Conservation (phyloP, 2,888 invertebrate genomes). For the Slavum lentiscoides region DNA sequence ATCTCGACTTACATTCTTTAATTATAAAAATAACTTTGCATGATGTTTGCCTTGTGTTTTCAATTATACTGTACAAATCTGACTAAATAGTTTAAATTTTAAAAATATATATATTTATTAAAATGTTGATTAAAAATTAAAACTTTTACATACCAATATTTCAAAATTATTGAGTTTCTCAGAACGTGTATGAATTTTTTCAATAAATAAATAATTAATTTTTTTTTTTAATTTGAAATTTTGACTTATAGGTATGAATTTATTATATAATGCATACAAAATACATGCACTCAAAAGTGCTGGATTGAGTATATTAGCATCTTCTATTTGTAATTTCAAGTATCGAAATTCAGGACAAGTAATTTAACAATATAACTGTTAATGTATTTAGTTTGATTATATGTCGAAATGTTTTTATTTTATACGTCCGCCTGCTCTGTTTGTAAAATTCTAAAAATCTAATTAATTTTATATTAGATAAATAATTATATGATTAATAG, state of each 20-base stretch:
- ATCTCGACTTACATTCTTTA: too few relatives aligned
- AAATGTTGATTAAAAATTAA: too few relatives aligned
- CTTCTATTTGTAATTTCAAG: background rate
- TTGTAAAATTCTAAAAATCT: too few relatives aligned
- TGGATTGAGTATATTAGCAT: background rate
- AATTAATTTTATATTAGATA: too few relatives aligned
- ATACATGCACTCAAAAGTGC: background rate
- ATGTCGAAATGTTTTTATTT: background rate
- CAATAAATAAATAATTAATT: background rate
- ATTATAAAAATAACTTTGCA: too few relatives aligned
- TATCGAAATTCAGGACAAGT: background rate
- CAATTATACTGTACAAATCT: too few relatives aligned
- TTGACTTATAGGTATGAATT: background rate
- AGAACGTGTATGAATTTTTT: background rate
- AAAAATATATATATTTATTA: background rate
- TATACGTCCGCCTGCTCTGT: too few relatives aligned
- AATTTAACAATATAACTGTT: background rate
- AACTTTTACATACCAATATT: background rate
- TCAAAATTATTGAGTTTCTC: too few relatives aligned
- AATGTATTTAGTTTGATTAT: background rate
- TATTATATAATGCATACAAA: background rate
- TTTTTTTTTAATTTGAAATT: background rate
- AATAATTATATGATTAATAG: too few relatives aligned
- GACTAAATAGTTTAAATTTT: background rate
- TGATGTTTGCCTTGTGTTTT: too few relatives aligned